These are phyloP conservation scores for Amphibalanus amphitrite DNA, from an alignment of 1,140 invertebrate genomes.

Conservation along the genomic window DNA sequence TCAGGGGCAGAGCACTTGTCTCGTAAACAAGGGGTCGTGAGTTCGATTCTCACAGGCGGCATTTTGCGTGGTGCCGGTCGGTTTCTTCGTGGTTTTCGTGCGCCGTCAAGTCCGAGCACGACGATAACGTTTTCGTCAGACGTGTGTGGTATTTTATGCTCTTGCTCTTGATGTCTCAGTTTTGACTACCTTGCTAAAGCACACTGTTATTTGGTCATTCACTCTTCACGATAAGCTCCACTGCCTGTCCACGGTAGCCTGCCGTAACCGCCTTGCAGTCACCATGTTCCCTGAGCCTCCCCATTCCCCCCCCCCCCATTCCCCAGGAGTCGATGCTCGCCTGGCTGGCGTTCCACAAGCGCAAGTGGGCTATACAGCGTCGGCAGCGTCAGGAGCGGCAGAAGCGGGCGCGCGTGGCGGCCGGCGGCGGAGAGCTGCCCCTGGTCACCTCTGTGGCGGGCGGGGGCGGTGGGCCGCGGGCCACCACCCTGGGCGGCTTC, in stretches of 20 bases:
- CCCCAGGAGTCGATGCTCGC: constrained; percentile 40
- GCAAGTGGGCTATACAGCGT: constrained; percentile 79
- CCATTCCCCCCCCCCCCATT: too few relatives aligned
- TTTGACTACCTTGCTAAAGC: too few relatives aligned
- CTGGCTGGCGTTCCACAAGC: constrained; percentile 85
- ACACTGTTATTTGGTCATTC: too few relatives aligned
- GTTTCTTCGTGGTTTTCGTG: too few relatives aligned
- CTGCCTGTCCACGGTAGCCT: too few relatives aligned
- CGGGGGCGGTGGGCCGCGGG: constrained; percentile 13
- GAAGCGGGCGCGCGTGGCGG: constrained; percentile 10
- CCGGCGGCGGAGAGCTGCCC: constrained; percentile 17
- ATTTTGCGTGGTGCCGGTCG: not conserved
- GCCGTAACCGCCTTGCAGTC: too few relatives aligned
- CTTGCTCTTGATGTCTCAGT: too few relatives aligned
- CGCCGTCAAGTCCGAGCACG: too few relatives aligned
- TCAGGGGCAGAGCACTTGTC: constrained; percentile 85
- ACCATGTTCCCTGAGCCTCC: too few relatives aligned
- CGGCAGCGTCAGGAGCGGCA: constrained; percentile 37
- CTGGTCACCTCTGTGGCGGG: constrained; percentile 10
- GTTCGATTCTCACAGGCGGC: constrained; percentile 55
- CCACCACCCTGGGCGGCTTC: constrained; percentile 58
- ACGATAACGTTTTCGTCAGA: too few relatives aligned
- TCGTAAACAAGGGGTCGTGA: constrained; percentile 85
- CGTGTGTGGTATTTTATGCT: too few relatives aligned
- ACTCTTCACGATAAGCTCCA: too few relatives aligned